Percentiles rank a stretch among this genome's conserved stretches.
These are phyloP conservation scores for Stercorarius parasiticus DNA, from an alignment of 2,113 vertebrate species.

Conservation along the genomic window DNA sequence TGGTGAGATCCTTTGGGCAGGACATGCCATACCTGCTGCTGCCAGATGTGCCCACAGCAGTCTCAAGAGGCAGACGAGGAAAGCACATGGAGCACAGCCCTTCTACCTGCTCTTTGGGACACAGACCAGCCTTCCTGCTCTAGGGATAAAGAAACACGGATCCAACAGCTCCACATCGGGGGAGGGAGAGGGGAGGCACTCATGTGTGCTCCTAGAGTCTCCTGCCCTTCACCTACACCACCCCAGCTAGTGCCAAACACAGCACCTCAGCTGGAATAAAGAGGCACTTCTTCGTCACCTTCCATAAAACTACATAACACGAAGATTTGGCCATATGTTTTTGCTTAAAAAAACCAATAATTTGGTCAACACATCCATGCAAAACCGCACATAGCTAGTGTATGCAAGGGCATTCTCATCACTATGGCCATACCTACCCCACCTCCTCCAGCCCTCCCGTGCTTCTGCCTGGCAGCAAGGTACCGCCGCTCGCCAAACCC, in stretches of 20 bases:
- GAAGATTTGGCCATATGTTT: neutral
- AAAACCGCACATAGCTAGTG: neutral
- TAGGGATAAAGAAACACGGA: neutral
- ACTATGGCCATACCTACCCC: neutral
- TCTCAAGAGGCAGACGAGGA: neutral
- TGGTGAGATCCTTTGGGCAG: fast-evolving
- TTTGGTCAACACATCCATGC: neutral
- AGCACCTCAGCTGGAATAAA: neutral
- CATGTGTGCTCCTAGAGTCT: fast-evolving
- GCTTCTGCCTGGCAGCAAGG: neutral
- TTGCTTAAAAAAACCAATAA: neutral
- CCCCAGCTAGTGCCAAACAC: too few relatives aligned
- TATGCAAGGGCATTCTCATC: too few relatives aligned
- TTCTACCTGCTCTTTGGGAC: neutral
- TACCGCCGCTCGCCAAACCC: neutral
- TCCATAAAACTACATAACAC: too few relatives aligned
- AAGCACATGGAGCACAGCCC: neutral
- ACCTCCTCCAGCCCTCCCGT: neutral
- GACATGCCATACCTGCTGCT: neutral
- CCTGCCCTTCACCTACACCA: neutral
- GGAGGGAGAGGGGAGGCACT: neutral
- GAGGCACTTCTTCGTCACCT: too few relatives aligned
- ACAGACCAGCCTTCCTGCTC: neutral
- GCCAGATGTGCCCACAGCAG: neutral
- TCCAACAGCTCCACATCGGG: neutral